A percentile compares a stretch with the other conserved stretches of the same genome.
phyloP scores from a whole-genome alignment of 2,113 vertebrate genomes.

The Mus spicilegus region DNA sequence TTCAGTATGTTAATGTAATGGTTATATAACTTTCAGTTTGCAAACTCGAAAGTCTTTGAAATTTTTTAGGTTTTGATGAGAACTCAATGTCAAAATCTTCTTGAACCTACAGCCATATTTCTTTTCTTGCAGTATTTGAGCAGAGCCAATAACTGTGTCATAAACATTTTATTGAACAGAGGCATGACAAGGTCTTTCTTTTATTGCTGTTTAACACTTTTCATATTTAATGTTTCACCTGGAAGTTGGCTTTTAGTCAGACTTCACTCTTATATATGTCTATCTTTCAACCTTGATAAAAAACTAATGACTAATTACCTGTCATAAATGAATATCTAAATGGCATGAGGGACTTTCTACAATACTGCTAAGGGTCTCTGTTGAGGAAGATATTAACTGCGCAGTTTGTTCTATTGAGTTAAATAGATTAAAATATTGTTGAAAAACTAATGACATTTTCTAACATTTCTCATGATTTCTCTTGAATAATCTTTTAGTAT shows the following conservation, averaged over 20 bases:
- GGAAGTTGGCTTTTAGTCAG: slow-evolving; percentile 77
- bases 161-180: slow-evolving; percentile 81
- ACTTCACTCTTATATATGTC: slow-evolving; percentile 76
- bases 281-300: slow-evolving; percentile 83
- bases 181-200: slow-evolving; percentile 62
- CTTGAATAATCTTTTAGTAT: background rate
- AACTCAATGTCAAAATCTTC: slow-evolving; percentile 68
- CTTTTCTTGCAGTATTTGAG: slow-evolving; percentile 58
- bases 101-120: slow-evolving; percentile 61
- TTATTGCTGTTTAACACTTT: slow-evolving; percentile 75
- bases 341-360: slow-evolving; percentile 63
- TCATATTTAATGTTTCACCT: slow-evolving; percentile 73
- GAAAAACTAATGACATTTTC: slow-evolving; percentile 21
- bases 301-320: slow-evolving; percentile 78
- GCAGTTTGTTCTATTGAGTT: slow-evolving; percentile 57
- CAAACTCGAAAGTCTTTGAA: background rate
- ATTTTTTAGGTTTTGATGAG: slow-evolving; percentile 38
- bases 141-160: slow-evolving; percentile 71
- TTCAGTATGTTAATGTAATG: background rate
- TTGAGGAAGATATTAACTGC: slow-evolving; percentile 53
- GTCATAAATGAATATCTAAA: slow-evolving; percentile 77
- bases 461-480: slow-evolving; percentile 38
- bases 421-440: slow-evolving; percentile 64
- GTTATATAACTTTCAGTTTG: background rate
- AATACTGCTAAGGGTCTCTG: slow-evolving; percentile 49